Evolutionary conservation across 2,888 invertebrate species (phyloP), one percentile per base, ranked within the genome.

Genomic region (Aproaerema taeniolella): DNA sequence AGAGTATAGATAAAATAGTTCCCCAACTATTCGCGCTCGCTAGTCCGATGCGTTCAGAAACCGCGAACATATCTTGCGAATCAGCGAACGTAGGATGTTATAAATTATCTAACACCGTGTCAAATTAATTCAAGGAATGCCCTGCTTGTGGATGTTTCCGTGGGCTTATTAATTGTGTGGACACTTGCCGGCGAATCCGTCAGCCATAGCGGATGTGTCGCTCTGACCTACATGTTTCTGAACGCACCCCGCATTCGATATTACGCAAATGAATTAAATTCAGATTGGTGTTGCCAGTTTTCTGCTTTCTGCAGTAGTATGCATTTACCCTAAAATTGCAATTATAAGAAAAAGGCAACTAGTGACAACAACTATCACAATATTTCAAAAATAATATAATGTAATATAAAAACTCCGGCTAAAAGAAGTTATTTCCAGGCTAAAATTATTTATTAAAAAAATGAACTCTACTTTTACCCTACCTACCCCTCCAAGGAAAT

Each of bases 101-200:
- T 87, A 86, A 87, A 87, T 87, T 85, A 87, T 75, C 77, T 68
- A 75, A 76, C 77, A 73, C 75, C 81, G 71, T 77, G 80, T 85
- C 85, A 87, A 85, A 87, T 87, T 86, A 87, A 86, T 86, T 76
- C 77, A 66, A 68, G 77, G 82, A 87, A 86, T 83, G 77, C 70
- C 59, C 60, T 53, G 66, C 64, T 30, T 62, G 67, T 65, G 61
- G 65, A 69, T 71, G 76, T 78, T 79, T 80, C 79, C 78, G 74
- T 64, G 49, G 46, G 69, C 65, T 75, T 80, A 85, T 85, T 83
- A 85, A 83, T 82, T 73, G 80, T 69, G 54, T 53, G 61, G 72
- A 75, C 80, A 81, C 70, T 78, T 79, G 81, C 63, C 67, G 50
- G 59, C 61, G 64, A 72, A 80, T 79, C 71, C 73, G 76, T 82